Base-by-base conservation (phyloP, 2,888 invertebrate species). In the Marronus borbonicus region DNA sequence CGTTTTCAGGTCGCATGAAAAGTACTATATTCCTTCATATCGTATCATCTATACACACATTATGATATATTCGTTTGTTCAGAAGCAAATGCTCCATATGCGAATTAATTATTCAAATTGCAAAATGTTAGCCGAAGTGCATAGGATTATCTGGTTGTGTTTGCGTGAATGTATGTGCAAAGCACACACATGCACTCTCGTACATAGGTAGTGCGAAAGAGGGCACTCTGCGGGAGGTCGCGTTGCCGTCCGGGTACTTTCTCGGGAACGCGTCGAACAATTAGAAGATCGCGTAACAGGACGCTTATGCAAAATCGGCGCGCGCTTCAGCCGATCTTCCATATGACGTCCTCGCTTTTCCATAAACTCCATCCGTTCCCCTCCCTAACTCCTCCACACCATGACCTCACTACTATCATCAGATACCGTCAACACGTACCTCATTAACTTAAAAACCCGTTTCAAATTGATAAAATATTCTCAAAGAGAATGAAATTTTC, bases 381-480 rank as follows among this genome's bases (percentile, higher is more conserved):
- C 20, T 3, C n/a, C 20, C n/a, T 36, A 12, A 1, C 44, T 5
- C 31, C 44, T 44, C 8, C 17, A 20, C 20, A 10, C 49, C 20
- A 66, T 17, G 17, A 8, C 44, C 44, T 49, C 66, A 17, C 44
- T 44, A 17, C 44, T 20, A 49, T 66, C 24, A 24, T 44, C 66
- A 58, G n/a, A 58, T 72, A 72, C 55, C 58, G 58, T 69, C 72
- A 66, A 66, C 66, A 66, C 66, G 66, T 66, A 66, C 72, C 58
- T 72, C 72, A 72, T 72, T 72, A 72, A 58, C 52, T 72, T 72
- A 72, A 72, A 77, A 77, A 77, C 69, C 52, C 70, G 64, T 70
- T 70, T 28, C 58, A 49, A 77, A 77, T 70, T 77, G 70, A 77
- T 77, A 68, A 77, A 77, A 77, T 77, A 77, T 77, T 77, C 77